Conservation (phyloP, 2,113 vertebrate species). For the Brachirus orientalis region DNA sequence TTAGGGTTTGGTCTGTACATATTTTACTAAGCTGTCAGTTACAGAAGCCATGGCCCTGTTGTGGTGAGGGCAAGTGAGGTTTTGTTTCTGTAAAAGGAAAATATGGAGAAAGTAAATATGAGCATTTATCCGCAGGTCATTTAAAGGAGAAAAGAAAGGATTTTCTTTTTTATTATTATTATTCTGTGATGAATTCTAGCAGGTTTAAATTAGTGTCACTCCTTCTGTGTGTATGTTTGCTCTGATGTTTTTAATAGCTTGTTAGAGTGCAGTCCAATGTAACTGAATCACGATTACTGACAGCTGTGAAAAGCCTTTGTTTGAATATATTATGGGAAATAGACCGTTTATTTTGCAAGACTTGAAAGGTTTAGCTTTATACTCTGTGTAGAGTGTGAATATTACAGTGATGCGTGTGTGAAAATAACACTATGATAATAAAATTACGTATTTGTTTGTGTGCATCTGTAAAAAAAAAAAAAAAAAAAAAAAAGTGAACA, state of each 20-base stretch:
- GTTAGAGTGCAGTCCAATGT: neutral
- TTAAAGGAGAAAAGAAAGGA: no score
- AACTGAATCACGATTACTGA: conserved; percentile 3
- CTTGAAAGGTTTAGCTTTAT: neutral
- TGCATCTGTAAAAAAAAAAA: neutral
- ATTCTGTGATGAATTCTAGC: no score
- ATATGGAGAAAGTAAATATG: no score
- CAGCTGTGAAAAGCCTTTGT: neutral
- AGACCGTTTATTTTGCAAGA: neutral
- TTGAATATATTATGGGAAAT: conserved; percentile 3
- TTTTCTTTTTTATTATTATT: no score
- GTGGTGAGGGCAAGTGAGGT: no score
- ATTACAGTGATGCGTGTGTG: neutral
- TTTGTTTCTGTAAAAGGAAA: no score
- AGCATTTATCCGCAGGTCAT: no score
- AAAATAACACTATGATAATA: neutral
- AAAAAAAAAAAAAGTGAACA: neutral
- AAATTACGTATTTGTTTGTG: neutral
- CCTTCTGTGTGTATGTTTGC: neutral
- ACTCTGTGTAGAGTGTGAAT: neutral
- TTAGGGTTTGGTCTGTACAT: no score
- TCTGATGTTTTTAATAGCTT: no score
- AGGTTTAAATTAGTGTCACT: neutral
- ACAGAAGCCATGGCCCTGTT: no score
- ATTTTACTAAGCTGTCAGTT: no score